Conservation (phyloP, 2,113 vertebrate species). For the Eulacestoma nigropectus region DNA sequence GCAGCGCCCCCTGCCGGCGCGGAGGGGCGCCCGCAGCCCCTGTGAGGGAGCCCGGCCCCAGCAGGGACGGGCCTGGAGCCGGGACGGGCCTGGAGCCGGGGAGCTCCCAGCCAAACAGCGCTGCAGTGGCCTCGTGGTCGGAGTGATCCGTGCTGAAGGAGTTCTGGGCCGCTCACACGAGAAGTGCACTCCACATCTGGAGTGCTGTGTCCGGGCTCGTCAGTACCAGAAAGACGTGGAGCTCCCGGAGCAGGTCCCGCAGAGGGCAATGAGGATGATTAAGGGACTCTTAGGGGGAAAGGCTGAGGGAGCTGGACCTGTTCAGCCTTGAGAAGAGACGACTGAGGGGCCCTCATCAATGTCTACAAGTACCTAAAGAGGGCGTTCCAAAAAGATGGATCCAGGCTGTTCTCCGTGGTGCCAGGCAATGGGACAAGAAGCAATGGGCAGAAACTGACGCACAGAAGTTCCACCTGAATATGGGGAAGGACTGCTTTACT, state of each 20-base stretch:
- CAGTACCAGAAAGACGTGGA: neutral
- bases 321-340: neutral
- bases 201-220: neutral
- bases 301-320: neutral
- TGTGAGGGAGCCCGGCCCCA: fast-evolving
- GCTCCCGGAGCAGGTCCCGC: neutral
- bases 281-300: neutral
- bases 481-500: neutral
- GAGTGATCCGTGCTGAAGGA: fast-evolving
- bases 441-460: neutral
- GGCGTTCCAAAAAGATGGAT: neutral
- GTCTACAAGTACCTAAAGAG: neutral
- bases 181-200: too few species aligned
- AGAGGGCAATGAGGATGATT: too few species aligned
- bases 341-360: neutral
- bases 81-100: neutral
- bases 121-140: too few species aligned
- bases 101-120: fast-evolving
- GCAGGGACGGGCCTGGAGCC: fast-evolving
- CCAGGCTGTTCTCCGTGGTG: too few species aligned
- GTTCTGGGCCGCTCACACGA: neutral
- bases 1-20: neutral
- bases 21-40: neutral
- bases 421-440: neutral
- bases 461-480: neutral